Percentiles rank a stretch among this genome's conserved stretches.
Evolutionary conservation across 2,113 vertebrate species (phyloP).

Genomic region (Ellobius talpinus): DNA sequence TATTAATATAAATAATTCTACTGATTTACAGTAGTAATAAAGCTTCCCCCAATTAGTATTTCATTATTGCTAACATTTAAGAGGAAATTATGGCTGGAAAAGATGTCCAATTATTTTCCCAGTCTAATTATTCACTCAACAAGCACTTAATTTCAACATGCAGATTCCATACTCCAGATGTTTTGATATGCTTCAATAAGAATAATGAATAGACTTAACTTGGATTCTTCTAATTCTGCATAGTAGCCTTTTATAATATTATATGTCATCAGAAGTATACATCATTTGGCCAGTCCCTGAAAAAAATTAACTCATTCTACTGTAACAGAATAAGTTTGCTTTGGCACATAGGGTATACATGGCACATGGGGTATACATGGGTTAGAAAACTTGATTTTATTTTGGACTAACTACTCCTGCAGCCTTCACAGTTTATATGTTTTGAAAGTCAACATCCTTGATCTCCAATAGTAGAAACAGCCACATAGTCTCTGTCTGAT

Average conservation of each 20-base stretch:
- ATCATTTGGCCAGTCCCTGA: background rate
- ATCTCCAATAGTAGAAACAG: background rate
- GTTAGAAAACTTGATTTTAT: background rate
- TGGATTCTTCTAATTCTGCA: background rate
- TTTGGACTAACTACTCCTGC: background rate
- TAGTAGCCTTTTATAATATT: background rate
- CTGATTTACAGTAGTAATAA: background rate
- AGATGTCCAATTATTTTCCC: background rate
- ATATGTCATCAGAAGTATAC: background rate
- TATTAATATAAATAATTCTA: conserved; percentile 22
- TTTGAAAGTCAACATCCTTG: background rate
- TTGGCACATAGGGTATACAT: background rate
- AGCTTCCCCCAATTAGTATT: background rate
- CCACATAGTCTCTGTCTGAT: background rate
- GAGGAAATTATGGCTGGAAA: background rate
- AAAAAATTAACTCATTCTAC: background rate
- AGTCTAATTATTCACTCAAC: conserved; percentile 39
- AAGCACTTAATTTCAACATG: conserved; percentile 43
- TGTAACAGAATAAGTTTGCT: background rate
- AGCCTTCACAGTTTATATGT: background rate
- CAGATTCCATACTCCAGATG: background rate
- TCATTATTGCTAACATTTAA: background rate
- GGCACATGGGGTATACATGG: no score
- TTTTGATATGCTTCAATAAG: background rate
- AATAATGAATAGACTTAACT: background rate